Conservation (phyloP, 2,113 vertebrate genomes). For the Gymnobelideus leadbeateri region DNA sequence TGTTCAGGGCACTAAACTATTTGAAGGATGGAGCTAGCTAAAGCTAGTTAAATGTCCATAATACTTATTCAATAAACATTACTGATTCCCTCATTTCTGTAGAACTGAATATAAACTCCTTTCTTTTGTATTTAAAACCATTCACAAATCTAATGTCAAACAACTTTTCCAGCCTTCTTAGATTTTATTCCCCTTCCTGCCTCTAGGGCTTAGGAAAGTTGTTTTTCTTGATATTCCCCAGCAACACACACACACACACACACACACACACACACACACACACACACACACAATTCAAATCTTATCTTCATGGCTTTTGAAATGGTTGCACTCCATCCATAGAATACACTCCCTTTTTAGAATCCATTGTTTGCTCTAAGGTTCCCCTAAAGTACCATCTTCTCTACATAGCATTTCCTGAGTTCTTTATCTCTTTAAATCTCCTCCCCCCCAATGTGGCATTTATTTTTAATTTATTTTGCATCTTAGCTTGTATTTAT, state of each 20-base stretch:
- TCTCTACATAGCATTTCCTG: background rate
- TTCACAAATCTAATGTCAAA: background rate
- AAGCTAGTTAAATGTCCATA: too few species aligned
- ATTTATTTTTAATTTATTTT: background rate
- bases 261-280: background rate
- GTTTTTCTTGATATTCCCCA: background rate
- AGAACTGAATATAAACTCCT: too few species aligned
- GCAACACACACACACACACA: background rate
- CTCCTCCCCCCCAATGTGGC: background rate
- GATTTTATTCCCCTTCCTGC: background rate
- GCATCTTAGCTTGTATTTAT: background rate
- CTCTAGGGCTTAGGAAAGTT: background rate
- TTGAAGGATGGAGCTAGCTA: too few species aligned
- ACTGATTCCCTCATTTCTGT: too few species aligned
- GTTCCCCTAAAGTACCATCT: too few species aligned
- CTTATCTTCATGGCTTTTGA: background rate
- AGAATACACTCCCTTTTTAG: background rate
- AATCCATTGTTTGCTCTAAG: background rate
- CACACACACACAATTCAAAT: too few species aligned
- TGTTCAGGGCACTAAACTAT: too few species aligned
- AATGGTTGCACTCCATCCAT: background rate
- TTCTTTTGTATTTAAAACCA: too few species aligned
- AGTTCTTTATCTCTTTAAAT: background rate
- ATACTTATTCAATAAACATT: too few species aligned
- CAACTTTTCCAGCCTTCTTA: background rate